Conservation (phyloP, 2,888 invertebrate genomes). For the Synergus itoensis region DNA sequence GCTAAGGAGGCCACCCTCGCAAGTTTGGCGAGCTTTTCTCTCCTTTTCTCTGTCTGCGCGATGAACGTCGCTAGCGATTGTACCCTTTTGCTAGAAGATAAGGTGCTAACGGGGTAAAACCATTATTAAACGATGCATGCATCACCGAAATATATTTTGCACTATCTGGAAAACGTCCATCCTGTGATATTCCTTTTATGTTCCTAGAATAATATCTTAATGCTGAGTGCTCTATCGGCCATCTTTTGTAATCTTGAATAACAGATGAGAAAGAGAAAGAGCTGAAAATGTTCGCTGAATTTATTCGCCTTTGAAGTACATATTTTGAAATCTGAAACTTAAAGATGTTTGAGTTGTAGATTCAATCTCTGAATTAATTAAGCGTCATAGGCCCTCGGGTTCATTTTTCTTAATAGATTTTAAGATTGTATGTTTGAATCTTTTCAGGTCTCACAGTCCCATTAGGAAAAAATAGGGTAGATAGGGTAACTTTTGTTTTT, state of each 20-base stretch:
- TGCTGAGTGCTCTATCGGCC: not conserved
- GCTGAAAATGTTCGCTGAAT: not conserved
- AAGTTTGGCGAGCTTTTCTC: slow-evolving; percentile 42
- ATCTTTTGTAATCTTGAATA: not conserved
- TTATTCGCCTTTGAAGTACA: not conserved
- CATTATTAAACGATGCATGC: slow-evolving; percentile 48
- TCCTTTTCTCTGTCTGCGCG: slow-evolving; percentile 49
- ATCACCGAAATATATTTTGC: not conserved
- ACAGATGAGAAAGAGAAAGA: not conserved
- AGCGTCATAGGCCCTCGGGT: not conserved
- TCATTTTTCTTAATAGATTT: too few species aligned
- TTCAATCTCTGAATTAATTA: not conserved
- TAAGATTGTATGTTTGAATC: too few species aligned
- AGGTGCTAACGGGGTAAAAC: slow-evolving; percentile 65
- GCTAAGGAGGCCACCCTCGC: slow-evolving; percentile 65
- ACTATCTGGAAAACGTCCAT: not conserved
- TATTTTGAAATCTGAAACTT: not conserved
- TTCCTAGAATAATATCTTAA: not conserved
- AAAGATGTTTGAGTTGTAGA: not conserved
- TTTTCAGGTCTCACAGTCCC: too few species aligned
- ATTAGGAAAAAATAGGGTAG: too few species aligned
- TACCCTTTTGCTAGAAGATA: slow-evolving; percentile 53
- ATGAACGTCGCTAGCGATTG: slow-evolving; percentile 45
- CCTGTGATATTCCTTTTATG: not conserved
- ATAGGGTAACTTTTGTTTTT: too few species aligned